phyloP scores from a whole-genome alignment of 2,888 invertebrate genomes.

The Philereme vetulata region DNA sequence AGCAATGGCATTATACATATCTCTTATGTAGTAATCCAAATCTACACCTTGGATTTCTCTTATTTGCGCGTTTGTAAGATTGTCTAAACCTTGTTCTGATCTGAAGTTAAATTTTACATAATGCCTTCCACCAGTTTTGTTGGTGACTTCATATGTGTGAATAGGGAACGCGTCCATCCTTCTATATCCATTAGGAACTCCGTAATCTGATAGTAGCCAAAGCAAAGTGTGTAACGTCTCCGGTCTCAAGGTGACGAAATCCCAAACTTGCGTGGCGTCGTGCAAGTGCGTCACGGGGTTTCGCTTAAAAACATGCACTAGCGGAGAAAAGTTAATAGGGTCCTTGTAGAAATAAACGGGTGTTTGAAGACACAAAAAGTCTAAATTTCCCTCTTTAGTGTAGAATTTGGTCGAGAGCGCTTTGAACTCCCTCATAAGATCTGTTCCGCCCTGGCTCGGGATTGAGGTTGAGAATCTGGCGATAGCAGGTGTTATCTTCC shows the following conservation, averaged over 20 bases:
- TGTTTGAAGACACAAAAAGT: constrained; percentile 92
- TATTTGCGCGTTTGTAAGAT: constrained; percentile 86
- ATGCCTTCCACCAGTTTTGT: constrained; percentile 86
- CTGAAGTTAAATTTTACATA: constrained; percentile 96
- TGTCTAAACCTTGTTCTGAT: constrained; percentile 93
- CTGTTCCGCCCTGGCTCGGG: constrained; percentile 92
- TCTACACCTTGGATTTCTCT: constrained; percentile 85
- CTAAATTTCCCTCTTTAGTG: constrained; percentile 94
- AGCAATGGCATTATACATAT: constrained; percentile 93
- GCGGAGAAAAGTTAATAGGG: constrained; percentile 91
- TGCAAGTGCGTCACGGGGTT: constrained; percentile 94
- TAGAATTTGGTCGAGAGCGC: constrained; percentile 96
- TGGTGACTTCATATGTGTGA: constrained; percentile 94
- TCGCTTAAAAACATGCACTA: constrained; percentile 94
- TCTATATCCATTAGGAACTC: constrained; percentile 94
- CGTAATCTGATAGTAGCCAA: constrained; percentile 92
- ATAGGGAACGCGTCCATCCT: constrained; percentile 96
- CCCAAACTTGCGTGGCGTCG: constrained; percentile 94
- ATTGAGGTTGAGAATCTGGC: constrained; percentile 90
- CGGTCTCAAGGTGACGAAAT: constrained; percentile 91
- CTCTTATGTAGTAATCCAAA: constrained; percentile 92
- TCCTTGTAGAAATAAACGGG: constrained; percentile 95
- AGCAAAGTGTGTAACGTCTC: constrained; percentile 90
- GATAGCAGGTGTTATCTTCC: constrained; percentile 90
- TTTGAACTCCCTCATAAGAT: constrained; percentile 91